Conservation (phyloP, 2,113 vertebrate genomes). For the Halichoerus grypus region DNA sequence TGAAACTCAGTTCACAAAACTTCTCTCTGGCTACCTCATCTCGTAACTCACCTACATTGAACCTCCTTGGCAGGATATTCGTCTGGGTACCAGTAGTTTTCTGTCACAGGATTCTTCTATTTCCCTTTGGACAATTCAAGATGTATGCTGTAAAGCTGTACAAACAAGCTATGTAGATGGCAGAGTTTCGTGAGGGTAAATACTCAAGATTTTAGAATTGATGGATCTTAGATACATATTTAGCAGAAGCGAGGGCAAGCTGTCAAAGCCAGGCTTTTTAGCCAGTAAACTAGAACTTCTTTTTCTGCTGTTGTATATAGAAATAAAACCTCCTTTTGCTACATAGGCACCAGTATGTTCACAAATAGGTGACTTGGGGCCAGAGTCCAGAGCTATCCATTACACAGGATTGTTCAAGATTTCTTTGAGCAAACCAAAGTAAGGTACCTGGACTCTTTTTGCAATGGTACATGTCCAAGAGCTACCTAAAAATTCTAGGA, state of each 20-base stretch:
- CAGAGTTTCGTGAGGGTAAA: background rate
- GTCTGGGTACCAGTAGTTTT: background rate
- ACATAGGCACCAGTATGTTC: background rate
- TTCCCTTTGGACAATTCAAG: background rate
- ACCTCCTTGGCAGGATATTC: background rate
- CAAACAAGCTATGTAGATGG: background rate
- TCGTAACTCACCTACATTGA: background rate
- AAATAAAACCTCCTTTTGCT: conserved; percentile 8
- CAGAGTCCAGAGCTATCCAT: background rate
- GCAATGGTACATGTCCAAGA: background rate
- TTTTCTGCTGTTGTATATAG: background rate
- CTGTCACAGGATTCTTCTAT: background rate
- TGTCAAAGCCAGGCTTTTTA: background rate
- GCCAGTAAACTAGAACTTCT: background rate
- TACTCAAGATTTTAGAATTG: background rate
- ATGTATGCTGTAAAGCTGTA: background rate
- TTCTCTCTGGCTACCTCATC: background rate
- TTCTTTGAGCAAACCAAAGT: conserved; percentile 4
- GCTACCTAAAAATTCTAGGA: background rate
- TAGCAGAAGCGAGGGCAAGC: background rate
- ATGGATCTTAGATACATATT: background rate
- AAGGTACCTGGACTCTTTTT: background rate
- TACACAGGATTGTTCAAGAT: background rate
- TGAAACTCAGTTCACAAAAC: background rate
- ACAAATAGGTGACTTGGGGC: background rate